Conservation (phyloP, 1,140 invertebrate species). For the Apis dorsata region DNA sequence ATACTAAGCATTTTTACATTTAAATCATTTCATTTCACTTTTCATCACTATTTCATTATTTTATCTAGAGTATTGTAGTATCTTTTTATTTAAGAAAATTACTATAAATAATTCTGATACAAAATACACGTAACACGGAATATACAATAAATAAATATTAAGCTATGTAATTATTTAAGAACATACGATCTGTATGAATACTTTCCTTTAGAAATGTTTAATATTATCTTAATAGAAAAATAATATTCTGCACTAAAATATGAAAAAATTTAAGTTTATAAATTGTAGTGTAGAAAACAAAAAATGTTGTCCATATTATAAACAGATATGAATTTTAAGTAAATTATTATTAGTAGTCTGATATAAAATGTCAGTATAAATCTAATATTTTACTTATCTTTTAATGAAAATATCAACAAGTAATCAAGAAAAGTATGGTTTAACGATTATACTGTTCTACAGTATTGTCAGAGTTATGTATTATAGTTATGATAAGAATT, state of each 20-base stretch:
- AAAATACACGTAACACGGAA: conserved; percentile 40
- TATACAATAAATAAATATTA: conserved; percentile 9
- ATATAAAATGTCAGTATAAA: conserved; percentile 3
- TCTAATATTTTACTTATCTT: conserved; percentile 30
- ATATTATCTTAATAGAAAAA: conserved; percentile 35
- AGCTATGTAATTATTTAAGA: conserved; percentile 34
- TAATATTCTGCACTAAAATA: conserved; percentile 20
- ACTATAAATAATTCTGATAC: conserved; percentile 59
- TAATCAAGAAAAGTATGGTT: conserved; percentile 29
- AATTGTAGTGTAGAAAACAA: conserved; percentile 10
- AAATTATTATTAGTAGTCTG: conserved; percentile 20
- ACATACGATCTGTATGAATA: conserved; percentile 37
- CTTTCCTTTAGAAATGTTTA: conserved; percentile 43
- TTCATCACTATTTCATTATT: conserved; percentile 49
- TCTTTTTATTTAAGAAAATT: conserved; percentile 45
- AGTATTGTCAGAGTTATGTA: conserved; percentile 47
- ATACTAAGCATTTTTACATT: conserved; percentile 60
- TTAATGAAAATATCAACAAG: conserved; percentile 2
- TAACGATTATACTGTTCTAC: conserved; percentile 35
- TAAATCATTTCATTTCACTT: conserved; percentile 44
- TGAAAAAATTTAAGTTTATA: conserved; percentile 36
- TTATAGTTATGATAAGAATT: conserved; percentile 37
- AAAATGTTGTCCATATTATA: not conserved
- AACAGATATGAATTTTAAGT: not conserved
- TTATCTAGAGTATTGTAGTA: conserved; percentile 57